A percentile compares a stretch with the other conserved stretches of the same genome.
Conservation (phyloP, 2,797 vertebrate genomes). For the Hemibagrus guttatus region DNA sequence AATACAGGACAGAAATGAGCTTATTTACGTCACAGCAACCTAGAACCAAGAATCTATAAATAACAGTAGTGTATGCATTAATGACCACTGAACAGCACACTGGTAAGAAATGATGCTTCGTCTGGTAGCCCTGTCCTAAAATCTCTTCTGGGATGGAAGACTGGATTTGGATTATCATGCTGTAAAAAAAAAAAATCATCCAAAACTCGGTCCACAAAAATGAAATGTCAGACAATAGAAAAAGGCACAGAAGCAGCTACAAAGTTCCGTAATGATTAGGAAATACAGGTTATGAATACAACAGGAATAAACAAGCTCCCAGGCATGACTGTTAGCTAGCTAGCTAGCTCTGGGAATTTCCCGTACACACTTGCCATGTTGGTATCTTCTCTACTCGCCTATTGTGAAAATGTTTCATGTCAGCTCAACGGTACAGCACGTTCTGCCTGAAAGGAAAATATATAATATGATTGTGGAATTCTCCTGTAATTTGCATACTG, state of each 20-base stretch:
- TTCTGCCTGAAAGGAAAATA: background rate
- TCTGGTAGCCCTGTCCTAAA: background rate
- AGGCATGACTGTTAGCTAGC: background rate
- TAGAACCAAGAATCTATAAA: background rate
- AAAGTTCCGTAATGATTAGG: background rate
- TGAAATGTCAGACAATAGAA: background rate
- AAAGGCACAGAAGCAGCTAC: slow-evolving; percentile 28
- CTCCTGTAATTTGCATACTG: slow-evolving; percentile 9
- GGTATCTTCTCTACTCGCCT: background rate
- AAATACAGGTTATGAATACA: background rate
- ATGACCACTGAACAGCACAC: background rate
- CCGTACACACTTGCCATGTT: background rate
- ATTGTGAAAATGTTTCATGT: too few relatives aligned
- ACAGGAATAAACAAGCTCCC: background rate
- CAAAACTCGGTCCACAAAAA: background rate
- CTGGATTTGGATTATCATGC: slow-evolving; percentile 23
- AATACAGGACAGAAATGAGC: background rate
- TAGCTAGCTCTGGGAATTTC: background rate
- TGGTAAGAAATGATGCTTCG: background rate
- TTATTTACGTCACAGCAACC: slow-evolving; percentile 23
- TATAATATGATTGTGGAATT: background rate
- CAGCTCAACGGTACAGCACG: background rate
- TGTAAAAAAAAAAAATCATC: background rate
- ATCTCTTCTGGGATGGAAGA: slow-evolving; percentile 34
- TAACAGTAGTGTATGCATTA: background rate